Evolutionary conservation across 2,113 vertebrate species (phyloP).

Genomic region (Neodontobutis hainanensis): DNA sequence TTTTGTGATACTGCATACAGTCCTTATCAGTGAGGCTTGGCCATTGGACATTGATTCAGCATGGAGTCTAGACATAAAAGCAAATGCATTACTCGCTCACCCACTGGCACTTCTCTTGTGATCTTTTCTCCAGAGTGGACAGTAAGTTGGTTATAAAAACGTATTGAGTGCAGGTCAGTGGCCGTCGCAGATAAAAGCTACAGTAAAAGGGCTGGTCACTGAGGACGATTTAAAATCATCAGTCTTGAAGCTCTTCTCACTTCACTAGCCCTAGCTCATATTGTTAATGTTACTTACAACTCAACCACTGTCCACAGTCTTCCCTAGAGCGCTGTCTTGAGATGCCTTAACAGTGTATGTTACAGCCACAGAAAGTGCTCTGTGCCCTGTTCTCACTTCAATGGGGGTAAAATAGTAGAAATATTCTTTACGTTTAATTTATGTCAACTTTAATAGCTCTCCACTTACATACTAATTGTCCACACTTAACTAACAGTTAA

Average conservation of each 20-base stretch:
- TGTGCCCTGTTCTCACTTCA: no score
- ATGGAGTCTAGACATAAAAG: background rate
- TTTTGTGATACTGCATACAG: background rate
- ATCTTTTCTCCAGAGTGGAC: slow-evolving; percentile 11
- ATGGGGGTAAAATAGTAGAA: no score
- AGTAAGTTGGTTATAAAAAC: slow-evolving; percentile 26
- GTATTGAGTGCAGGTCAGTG: slow-evolving; percentile 36
- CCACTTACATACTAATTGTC: no score
- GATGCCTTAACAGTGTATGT: background rate
- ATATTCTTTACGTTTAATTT: no score
- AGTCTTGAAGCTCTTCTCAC: slow-evolving; percentile 20
- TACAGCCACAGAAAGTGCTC: no score
- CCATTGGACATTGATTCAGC: background rate
- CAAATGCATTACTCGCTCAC: slow-evolving; percentile 5
- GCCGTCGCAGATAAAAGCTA: slow-evolving; percentile 8
- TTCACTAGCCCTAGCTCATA: slow-evolving; percentile 10
- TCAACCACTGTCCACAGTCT: slow-evolving; percentile 3
- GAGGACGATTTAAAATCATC: slow-evolving; percentile 29
- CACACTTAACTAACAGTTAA: no score
- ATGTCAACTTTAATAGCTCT: no score
- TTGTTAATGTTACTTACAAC: background rate
- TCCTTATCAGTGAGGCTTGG: background rate
- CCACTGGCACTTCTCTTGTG: background rate
- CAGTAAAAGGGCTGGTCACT: slow-evolving; percentile 17
- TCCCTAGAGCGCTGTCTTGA: background rate